Conservation (phyloP, 2,888 invertebrate genomes). For the Papilio elwesi region DNA sequence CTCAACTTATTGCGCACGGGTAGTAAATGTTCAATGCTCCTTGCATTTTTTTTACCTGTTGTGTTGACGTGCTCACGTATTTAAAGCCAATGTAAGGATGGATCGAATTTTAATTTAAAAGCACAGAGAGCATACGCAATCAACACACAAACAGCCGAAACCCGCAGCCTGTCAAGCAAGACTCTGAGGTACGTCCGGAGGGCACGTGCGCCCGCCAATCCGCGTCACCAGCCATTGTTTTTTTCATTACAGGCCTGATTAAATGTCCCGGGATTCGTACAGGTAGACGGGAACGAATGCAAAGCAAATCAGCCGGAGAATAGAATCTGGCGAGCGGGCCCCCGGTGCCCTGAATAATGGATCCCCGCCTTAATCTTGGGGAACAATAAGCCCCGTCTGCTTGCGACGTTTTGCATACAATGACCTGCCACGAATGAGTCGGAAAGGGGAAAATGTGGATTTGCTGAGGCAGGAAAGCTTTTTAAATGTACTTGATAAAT, state of each 20-base stretch:
- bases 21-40: not conserved
- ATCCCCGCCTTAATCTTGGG: slow-evolving; percentile 74
- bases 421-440: slow-evolving; percentile 63
- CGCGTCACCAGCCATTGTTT: slow-evolving; percentile 67
- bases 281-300: slow-evolving; percentile 52
- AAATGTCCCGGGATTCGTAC: slow-evolving; percentile 54
- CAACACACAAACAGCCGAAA: slow-evolving; percentile 39
- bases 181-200: slow-evolving; percentile 43
- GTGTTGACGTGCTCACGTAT: not conserved
- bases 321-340: slow-evolving; percentile 62
- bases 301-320: slow-evolving; percentile 71
- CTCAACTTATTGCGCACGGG: no score
- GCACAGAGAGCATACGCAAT: slow-evolving; percentile 43
- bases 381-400: slow-evolving; percentile 75
- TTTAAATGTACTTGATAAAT: slow-evolving; percentile 26
- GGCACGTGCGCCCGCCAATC: slow-evolving; percentile 46
- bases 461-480: slow-evolving; percentile 28
- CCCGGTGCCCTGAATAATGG: slow-evolving; percentile 71
- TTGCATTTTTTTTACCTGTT: not conserved
- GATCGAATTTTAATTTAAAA: slow-evolving; percentile 28
- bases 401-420: slow-evolving; percentile 80
- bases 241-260: slow-evolving; percentile 78
- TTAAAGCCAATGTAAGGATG: not conserved
- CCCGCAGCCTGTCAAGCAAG: slow-evolving; percentile 7
- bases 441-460: slow-evolving; percentile 40